Evolutionary conservation across 2,888 invertebrate genomes (phyloP), one percentile per base, ranked within the genome.

Genomic region (Amphipoea lucens): DNA sequence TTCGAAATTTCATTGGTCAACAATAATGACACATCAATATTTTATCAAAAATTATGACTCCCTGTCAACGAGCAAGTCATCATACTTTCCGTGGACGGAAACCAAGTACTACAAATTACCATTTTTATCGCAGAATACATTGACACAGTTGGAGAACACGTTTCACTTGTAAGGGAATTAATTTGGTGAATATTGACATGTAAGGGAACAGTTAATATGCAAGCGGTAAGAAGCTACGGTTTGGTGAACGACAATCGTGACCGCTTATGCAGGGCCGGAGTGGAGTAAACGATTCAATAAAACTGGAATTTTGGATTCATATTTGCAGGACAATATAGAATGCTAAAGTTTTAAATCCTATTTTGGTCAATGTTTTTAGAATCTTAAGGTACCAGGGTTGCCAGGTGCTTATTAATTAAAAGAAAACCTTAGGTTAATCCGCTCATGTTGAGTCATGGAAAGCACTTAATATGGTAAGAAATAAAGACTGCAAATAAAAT

Each of bases 71-170:
- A 36, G 2, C 2, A 60, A 73, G 14, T n/a, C 57, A 69, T 83
- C 81, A 62, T 57, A 83, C 54, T 78, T 69, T 40, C 51, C 42
- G 42, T 57, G 42, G 42, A 69, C 74, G 76, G 72, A 77, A 79
- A 75, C 69, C 67, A 78, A 79, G 68, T 70, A 77, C 77, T 9
- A 74, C 60, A 74, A 80, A 84, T 84, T 82, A 87, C 40, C 78
- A 82, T 84, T 84, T 85, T 82, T 88, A 80, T 86, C 78, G 80
- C 78, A 75, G 85, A 80, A 87, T 79, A 84, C 87, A 87, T 88
- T 89, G 85, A 89, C 89, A 88, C 74, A 86, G 84, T 85, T 86
- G 78, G 54, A 42, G 70, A 86, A 84, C 88, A 88, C 68, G 88
- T 84, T 81, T 65, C 45, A 51, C 80, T 76, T 79, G 72, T 78